Conservation (phyloP, 2,888 invertebrate species). For the Rhogogaster chlorosoma region DNA sequence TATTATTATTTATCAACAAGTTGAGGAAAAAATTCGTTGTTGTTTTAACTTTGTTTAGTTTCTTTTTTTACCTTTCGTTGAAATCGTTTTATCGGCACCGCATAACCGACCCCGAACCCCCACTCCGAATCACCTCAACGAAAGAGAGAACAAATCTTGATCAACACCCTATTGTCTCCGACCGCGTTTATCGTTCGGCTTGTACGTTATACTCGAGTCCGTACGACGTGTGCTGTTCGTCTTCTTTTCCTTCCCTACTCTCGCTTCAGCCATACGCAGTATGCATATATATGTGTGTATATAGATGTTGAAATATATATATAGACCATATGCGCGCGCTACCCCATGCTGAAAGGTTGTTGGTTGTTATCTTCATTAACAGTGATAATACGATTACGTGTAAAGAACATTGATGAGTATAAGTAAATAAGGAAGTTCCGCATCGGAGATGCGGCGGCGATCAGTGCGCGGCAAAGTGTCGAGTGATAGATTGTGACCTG, state of each 20-base stretch:
- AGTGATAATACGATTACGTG: slow-evolving; percentile 23
- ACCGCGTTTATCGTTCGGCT: too few species aligned
- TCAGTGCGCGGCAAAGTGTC: slow-evolving; percentile 58
- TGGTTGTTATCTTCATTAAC: neutral
- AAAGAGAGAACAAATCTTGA: neutral
- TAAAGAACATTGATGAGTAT: slow-evolving; percentile 13
- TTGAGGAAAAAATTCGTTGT: slow-evolving; percentile 2
- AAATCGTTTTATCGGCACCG: neutral
- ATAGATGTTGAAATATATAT: neutral
- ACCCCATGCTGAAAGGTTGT: neutral
- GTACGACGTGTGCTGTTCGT: neutral
- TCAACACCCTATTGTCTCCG: too few species aligned
- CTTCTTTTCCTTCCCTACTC: neutral
- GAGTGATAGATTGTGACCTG: slow-evolving; percentile 57
- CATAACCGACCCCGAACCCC: neutral
- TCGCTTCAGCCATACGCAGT: neutral
- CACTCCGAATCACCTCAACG: neutral
- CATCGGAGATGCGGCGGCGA: slow-evolving; percentile 47
- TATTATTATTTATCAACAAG: slow-evolving; percentile 37
- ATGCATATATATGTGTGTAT: neutral
- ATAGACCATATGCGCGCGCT: neutral
- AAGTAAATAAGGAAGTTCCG: slow-evolving; percentile 35
- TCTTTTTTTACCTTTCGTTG: neutral
- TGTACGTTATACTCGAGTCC: too few species aligned
- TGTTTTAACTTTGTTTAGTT: neutral